Evolutionary conservation across 2,888 invertebrate species (phyloP).

Genomic region (Pseudeuparius sepicola): DNA sequence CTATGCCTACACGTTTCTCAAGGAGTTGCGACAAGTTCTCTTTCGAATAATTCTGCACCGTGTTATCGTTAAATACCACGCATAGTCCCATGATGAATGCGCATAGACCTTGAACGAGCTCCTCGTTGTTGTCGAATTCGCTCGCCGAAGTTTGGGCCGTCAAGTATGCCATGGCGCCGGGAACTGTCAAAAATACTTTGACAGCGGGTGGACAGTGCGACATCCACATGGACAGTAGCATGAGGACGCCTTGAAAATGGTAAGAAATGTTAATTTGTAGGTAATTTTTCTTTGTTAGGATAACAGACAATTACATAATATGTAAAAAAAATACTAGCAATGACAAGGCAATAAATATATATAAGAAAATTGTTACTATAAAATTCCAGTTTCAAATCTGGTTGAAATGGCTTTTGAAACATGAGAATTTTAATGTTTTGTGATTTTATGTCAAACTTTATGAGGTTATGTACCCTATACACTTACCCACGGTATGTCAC

Average conservation of each 20-base stretch:
- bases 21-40: constrained; percentile 74
- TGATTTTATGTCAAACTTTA: no score
- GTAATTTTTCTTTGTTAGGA: no score
- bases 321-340: no score
- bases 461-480: no score
- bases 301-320: no score
- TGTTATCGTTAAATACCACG: constrained; percentile 80
- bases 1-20: constrained; percentile 81
- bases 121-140: constrained; percentile 86
- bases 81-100: constrained; percentile 91
- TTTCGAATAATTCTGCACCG: constrained; percentile 63
- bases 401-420: no score
- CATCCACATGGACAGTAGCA: constrained; percentile 84
- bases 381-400: no score
- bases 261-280: no score
- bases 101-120: constrained; percentile 49
- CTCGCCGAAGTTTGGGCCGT: constrained; percentile 70
- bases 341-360: no score
- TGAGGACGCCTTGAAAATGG: constrained; percentile 59
- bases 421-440: no score
- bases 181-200: constrained; percentile 63
- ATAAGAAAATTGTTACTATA: no score
- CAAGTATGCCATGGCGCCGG: constrained; percentile 67
- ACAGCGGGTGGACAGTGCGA: constrained; percentile 77
- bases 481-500: no score